These are phyloP conservation scores for Chalcosyrphus nemorum DNA, from an alignment of 2,888 invertebrate genomes.

Conservation along the genomic window DNA sequence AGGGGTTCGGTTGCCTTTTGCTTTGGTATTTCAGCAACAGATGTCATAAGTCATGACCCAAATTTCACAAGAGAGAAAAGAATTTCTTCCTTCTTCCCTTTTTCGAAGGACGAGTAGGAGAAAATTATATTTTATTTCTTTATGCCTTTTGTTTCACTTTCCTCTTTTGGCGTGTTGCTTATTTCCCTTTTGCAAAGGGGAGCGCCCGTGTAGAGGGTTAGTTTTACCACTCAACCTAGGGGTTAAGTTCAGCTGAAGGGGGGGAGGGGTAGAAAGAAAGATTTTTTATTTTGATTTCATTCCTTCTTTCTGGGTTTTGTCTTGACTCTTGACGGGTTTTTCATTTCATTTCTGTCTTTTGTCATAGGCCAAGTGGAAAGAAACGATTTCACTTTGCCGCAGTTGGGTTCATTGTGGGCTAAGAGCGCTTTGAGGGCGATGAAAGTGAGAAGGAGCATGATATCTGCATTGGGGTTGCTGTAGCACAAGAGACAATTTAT, in stretches of 20 bases:
- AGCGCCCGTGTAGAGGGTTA: slow-evolving; percentile 1
- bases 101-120: not conserved
- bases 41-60: slow-evolving; percentile 73
- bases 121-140: slow-evolving; percentile 59
- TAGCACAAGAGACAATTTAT: not conserved
- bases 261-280: too few species aligned
- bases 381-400: slow-evolving; percentile 39
- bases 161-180: not conserved
- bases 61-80: slow-evolving; percentile 61
- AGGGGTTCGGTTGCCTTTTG: not conserved
- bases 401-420: slow-evolving; percentile 19
- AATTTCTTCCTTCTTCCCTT: slow-evolving; percentile 5
- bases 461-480: not conserved
- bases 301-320: slow-evolving; percentile 12
- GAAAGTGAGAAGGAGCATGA: not conserved
- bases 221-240: slow-evolving; percentile 38
- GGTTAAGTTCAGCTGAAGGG: slow-evolving; percentile 37
- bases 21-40: slow-evolving; percentile 65
- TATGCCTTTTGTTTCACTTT: slow-evolving; percentile 41
- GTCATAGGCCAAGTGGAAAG: slow-evolving; percentile 58
- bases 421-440: slow-evolving; percentile 1
- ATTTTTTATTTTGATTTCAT: slow-evolving; percentile 57
- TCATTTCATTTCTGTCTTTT: slow-evolving; percentile 24
- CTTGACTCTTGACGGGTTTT: not conserved
- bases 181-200: not conserved